Base-by-base conservation (phyloP, 2,888 invertebrate species). In the Maniola hyperantus region DNA sequence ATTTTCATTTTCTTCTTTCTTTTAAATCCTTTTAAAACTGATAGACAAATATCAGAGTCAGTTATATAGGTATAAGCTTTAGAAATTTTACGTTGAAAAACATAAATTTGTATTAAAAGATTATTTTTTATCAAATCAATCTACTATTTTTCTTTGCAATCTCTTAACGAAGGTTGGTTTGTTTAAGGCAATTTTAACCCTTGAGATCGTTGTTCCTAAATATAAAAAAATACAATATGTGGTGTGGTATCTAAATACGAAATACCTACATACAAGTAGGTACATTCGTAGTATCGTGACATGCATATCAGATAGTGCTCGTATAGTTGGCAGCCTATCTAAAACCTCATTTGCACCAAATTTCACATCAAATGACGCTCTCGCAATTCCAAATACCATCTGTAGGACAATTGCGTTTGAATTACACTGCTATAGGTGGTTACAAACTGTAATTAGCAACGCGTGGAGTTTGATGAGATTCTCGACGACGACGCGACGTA, bases 261-360 rank as follows among this genome's bases (percentile, higher is more conserved):
- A 26, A n/a, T n/a, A n/a, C 2, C 36, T 11, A 39, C 39, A 39
- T 10, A 11, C 11, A 10, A 10, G 4, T 39, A 39, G 2, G 39
- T 11, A 26, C 6, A 5, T 11, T 51, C 51, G 11, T 20, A 18
- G 8, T 26, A 26, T 26, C 26, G 26, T 48, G 46, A 5, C 8
- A 48, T 34, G n/a, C 54, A 10, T 8, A 34, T 34, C n/a, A 33
- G 34, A 13, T 54, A 36, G 54, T n/a, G n/a, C 36, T 15, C 15
- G 54, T 54, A n/a, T n/a, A 36, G 54, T 34, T 54, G 10, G 54
- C 54, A 54, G 54, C 54, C 54, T 54, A 54, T 54, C 54, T 36
- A 15, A 54, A 54, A 34, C 54, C 54, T 54, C 34, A 54, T 54
- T 54, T 54, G 54, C 34, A 54, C 34, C 15, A 10, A 54, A 54